phyloP scores from a whole-genome alignment of 2,888 invertebrate genomes.

The Petrolisthes manimaculis region DNA sequence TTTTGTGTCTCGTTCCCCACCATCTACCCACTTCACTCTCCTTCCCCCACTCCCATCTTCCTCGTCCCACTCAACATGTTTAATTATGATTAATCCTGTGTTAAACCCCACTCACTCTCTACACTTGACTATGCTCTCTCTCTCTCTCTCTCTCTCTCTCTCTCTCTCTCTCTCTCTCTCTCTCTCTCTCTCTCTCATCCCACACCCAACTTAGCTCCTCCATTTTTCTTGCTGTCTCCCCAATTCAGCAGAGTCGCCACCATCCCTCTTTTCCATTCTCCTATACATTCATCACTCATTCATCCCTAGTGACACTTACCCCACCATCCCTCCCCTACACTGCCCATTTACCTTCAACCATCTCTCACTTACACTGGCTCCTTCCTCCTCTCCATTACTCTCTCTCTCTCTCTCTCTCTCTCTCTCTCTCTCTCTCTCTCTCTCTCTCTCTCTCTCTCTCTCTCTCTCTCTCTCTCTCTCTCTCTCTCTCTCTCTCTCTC shows the following conservation, averaged over 20 bases:
- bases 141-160: not conserved
- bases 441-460: not conserved
- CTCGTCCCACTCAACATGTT: too few relatives aligned
- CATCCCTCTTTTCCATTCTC: not conserved
- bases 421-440: constrained; percentile 35
- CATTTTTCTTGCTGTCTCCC: not conserved
- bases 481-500: not conserved
- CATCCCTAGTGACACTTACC: constrained; percentile 9
- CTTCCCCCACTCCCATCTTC: too few relatives aligned
- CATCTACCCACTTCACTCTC: too few relatives aligned
- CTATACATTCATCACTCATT: not conserved
- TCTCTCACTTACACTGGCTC: not conserved
- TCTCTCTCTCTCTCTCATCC: not conserved
- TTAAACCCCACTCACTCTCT: too few relatives aligned
- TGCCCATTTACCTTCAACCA: constrained; percentile 20
- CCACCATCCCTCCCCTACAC: constrained; percentile 11
- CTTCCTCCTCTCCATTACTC: not conserved
- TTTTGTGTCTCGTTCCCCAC: too few relatives aligned
- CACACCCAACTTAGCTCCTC: not conserved
- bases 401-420: constrained; percentile 28
- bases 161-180: not conserved
- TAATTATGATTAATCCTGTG: too few relatives aligned
- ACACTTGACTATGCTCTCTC: not conserved
- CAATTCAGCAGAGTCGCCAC: not conserved
- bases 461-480: not conserved